Conservation (phyloP, 2,888 invertebrate species). For the Lumbricus terrestris region DNA sequence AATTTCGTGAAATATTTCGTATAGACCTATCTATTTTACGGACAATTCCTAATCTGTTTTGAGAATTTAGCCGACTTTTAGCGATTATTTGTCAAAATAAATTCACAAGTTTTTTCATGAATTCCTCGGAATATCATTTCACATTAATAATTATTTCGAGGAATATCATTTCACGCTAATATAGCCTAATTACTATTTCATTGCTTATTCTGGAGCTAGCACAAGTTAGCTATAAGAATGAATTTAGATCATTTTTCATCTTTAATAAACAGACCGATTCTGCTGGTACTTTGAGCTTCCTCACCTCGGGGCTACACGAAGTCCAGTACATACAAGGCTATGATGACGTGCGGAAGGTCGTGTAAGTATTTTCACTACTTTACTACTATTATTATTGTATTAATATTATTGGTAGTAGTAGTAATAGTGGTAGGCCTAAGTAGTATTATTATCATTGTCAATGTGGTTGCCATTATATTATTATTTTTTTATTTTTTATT, state of each 20-base stretch:
- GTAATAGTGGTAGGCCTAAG: no score
- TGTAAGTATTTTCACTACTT: not conserved
- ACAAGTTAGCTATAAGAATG: not conserved
- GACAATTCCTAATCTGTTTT: not conserved
- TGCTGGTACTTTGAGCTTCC: not conserved
- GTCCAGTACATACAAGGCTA: slow-evolving; percentile 53
- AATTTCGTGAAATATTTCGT: no score
- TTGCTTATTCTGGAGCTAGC: not conserved
- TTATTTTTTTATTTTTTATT: no score
- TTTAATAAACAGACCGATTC: not conserved
- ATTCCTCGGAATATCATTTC: no score
- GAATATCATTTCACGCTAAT: no score
- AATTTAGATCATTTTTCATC: not conserved
- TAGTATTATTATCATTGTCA: no score
- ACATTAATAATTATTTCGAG: no score
- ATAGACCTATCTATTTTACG: no score
- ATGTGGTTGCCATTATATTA: no score
- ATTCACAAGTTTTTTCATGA: not conserved
- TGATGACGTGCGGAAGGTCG: slow-evolving; percentile 35
- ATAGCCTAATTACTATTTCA: no score
- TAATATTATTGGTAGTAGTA: not conserved
- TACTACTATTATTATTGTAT: not conserved
- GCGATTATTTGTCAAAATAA: not conserved
- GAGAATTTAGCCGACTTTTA: not conserved
- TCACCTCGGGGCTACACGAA: slow-evolving; percentile 42